Conservation (phyloP, 2,797 vertebrate genomes). For the Gambelia wislizenii region DNA sequence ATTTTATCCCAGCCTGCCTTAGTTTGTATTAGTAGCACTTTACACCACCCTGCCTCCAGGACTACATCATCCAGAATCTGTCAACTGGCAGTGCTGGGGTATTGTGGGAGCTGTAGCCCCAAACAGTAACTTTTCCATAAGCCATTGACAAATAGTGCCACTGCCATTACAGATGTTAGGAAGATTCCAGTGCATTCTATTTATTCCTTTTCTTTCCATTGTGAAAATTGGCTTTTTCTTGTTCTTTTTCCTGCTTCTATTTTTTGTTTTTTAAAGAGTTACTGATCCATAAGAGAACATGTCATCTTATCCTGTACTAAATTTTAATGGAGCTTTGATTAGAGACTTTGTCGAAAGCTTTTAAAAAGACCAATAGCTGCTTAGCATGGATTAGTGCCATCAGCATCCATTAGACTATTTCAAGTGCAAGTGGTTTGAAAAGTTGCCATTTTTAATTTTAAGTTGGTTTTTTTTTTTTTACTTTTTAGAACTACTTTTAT, state of each 20-base stretch:
- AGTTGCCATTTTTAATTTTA: conserved; percentile 10
- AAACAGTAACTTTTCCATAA: too few relatives aligned
- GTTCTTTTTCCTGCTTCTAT: background rate
- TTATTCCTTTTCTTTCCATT: background rate
- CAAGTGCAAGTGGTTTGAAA: background rate
- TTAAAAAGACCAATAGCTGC: background rate
- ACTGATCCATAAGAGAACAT: background rate
- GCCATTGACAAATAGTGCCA: too few relatives aligned
- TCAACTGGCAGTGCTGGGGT: too few relatives aligned
- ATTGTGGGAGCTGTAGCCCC: too few relatives aligned
- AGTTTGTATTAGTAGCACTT: background rate
- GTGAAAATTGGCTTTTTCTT: background rate
- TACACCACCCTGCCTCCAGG: background rate
- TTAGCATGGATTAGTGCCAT: background rate
- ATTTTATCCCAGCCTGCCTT: background rate
- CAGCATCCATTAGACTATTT: background rate
- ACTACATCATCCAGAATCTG: too few relatives aligned
- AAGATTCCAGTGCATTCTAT: background rate
- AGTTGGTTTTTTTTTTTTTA: conserved; percentile 1
- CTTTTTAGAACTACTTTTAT: conserved; percentile 1
- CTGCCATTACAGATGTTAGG: background rate
- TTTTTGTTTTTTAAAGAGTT: background rate
- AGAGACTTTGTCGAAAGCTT: background rate
- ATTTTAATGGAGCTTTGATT: background rate
- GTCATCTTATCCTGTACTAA: background rate